Percentiles rank a stretch among this genome's conserved stretches.
phyloP scores from a whole-genome alignment of 2,888 invertebrate species.

The Mimas tiliae region DNA sequence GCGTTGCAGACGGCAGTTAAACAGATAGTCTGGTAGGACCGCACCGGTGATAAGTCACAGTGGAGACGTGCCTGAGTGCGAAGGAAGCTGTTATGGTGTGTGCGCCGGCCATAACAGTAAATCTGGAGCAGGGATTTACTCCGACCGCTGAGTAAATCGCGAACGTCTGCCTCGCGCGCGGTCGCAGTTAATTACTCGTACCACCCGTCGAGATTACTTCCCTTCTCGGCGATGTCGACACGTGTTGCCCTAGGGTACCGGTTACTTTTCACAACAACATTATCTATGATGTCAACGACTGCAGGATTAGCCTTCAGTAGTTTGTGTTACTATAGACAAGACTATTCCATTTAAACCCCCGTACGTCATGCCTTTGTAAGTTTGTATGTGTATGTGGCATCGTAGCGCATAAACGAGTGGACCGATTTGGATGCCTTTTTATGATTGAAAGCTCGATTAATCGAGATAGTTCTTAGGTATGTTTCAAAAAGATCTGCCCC shows the following conservation, averaged over 20 bases:
- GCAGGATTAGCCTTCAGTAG: not conserved
- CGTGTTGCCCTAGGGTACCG: constrained; percentile 50
- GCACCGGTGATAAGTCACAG: constrained; percentile 60
- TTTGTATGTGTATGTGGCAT: no score
- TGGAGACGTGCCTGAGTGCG: constrained; percentile 49
- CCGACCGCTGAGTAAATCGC: constrained; percentile 39
- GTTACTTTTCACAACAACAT: constrained; percentile 44
- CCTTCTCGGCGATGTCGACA: constrained; percentile 50
- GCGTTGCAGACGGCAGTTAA: constrained; percentile 53
- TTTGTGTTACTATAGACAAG: not conserved
- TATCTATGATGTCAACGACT: not conserved
- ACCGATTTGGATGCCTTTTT: no score
- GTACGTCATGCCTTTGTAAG: no score
- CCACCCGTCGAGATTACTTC: constrained; percentile 71
- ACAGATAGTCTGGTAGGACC: constrained; percentile 55
- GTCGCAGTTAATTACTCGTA: constrained; percentile 77
- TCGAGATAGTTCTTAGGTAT: no score
- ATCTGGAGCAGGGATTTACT: constrained; percentile 80
- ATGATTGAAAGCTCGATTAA: no score
- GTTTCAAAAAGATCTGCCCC: no score
- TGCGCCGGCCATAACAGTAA: constrained; percentile 75
- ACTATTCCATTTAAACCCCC: no score
- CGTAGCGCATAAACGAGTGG: no score
- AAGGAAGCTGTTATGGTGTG: constrained; percentile 57
- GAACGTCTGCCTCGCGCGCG: constrained; percentile 55